phyloP scores from a whole-genome alignment of 2,113 vertebrate species.

The Callopanchax toddi region DNA sequence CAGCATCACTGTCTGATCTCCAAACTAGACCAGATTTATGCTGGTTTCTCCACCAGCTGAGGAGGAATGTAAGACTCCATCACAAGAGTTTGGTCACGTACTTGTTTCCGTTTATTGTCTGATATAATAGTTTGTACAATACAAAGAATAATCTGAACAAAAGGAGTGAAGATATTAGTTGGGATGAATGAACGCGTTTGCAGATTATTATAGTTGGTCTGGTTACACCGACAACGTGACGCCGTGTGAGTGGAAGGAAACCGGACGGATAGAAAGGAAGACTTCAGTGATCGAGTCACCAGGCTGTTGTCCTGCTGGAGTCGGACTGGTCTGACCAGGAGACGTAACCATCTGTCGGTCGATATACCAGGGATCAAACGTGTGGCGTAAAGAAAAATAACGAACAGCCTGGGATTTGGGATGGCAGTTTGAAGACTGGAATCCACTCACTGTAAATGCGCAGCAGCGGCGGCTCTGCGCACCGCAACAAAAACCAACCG shows the following conservation, averaged over 20 bases:
- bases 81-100: constrained; percentile 33
- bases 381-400: too few species aligned
- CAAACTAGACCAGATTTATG: too few species aligned
- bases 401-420: not conserved
- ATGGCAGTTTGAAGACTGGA: not conserved
- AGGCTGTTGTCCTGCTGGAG: constrained; percentile 12
- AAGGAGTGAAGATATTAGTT: constrained; percentile 65
- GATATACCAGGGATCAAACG: too few species aligned
- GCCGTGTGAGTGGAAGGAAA: constrained; percentile 67
- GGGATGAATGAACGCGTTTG: constrained; percentile 56
- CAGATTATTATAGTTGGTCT: constrained; percentile 52
- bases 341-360: too few species aligned
- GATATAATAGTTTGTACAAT: constrained; percentile 81
- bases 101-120: constrained; percentile 82
- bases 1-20: too few species aligned
- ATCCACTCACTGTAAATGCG: constrained; percentile 27
- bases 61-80: too few species aligned
- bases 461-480: too few species aligned
- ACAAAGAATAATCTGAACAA: constrained; percentile 79
- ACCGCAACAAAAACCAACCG: too few species aligned
- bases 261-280: constrained; percentile 81
- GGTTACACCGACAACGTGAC: constrained; percentile 63
- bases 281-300: constrained; percentile 77
- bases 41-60: too few species aligned
- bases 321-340: too few species aligned